Conservation (phyloP, 2,888 invertebrate genomes). For the Chymomyza amoena region DNA sequence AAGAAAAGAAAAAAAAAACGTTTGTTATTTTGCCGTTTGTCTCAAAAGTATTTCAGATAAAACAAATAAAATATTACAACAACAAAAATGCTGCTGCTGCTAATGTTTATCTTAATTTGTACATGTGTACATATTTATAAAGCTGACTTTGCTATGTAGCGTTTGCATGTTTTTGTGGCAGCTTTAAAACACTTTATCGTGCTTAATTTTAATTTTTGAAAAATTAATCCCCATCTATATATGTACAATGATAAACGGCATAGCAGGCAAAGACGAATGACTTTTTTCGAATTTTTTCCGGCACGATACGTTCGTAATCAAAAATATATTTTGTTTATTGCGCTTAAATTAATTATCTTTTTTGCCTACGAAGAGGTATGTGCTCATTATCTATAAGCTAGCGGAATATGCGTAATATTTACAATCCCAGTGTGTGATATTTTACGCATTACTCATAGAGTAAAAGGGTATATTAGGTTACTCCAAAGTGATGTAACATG, state of each 20-base stretch:
- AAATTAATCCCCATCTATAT: not conserved
- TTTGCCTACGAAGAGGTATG: not conserved
- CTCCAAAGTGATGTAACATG: no score
- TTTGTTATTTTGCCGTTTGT: conserved; percentile 52
- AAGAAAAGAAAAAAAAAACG: conserved; percentile 22
- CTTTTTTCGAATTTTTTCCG: not conserved
- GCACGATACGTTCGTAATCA: not conserved
- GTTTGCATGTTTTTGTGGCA: not conserved
- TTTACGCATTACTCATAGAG: no score
- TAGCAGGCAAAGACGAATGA: not conserved
- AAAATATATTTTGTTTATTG: not conserved
- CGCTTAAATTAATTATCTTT: not conserved
- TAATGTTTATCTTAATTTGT: conserved; percentile 52
- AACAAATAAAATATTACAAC: conserved; percentile 38
- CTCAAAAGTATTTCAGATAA: conserved; percentile 54
- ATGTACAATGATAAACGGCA: conserved; percentile 8
- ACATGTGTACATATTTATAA: conserved; percentile 9
- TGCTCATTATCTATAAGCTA: not conserved
- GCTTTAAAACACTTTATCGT: not conserved
- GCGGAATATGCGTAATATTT: not conserved
- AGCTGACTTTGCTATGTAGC: not conserved
- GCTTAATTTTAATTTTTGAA: not conserved
- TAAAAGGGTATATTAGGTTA: no score
- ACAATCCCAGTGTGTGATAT: not conserved
- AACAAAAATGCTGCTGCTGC: conserved; percentile 20